Percentiles rank a stretch among this genome's conserved stretches.
phyloP scores from a whole-genome alignment of 2,113 vertebrate species.

The Merops nubicus region DNA sequence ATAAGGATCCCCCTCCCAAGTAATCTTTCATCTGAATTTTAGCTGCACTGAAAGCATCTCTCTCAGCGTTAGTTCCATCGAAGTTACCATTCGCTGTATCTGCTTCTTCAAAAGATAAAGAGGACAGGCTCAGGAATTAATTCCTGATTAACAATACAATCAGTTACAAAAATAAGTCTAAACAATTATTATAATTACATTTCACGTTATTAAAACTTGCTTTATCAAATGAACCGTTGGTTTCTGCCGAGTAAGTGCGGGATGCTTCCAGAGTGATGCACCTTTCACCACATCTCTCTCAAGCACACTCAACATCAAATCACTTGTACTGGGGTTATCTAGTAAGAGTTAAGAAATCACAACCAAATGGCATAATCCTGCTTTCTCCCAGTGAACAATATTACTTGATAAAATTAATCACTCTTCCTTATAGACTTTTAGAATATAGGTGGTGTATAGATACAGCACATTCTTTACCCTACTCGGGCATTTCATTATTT shows the following conservation, averaged over 20 bases:
- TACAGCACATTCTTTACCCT: neutral
- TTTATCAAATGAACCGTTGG: neutral
- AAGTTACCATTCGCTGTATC: neutral
- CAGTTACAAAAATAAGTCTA: neutral
- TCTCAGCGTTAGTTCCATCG: neutral
- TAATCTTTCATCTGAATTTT: neutral
- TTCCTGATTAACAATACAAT: neutral
- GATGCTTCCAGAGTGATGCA: neutral
- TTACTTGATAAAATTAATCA: neutral
- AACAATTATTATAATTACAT: neutral
- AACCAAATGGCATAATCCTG: neutral
- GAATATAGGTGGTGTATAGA: neutral
- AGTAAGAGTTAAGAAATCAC: neutral
- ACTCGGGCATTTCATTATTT: neutral
- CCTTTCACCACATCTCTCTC: neutral
- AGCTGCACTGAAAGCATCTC: neutral
- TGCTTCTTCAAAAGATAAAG: constrained; percentile 5
- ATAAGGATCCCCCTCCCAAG: neutral
- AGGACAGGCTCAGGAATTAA: neutral
- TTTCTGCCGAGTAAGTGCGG: neutral
- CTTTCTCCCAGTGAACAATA: neutral
- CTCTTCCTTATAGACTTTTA: neutral
- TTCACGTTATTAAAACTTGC: neutral
- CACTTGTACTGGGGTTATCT: neutral
- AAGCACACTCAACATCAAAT: neutral